phyloP scores from a whole-genome alignment of 2,888 invertebrate species.

The Drosophila pseudotakahashii region DNA sequence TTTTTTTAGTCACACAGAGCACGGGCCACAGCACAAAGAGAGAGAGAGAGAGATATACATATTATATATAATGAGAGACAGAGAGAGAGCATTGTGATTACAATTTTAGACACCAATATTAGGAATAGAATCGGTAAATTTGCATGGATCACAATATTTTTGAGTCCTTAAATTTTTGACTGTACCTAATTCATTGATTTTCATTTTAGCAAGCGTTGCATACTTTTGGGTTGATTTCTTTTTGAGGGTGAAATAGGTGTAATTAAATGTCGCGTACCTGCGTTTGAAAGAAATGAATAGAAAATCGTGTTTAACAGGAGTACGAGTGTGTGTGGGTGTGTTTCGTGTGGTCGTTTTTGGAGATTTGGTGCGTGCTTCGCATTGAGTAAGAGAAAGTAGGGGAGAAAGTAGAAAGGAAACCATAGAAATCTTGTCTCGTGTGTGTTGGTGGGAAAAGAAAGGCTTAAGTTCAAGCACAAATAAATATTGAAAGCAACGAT shows the following conservation, averaged over 20 bases:
- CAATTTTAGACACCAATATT: conserved; percentile 72
- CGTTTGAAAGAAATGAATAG: conserved; percentile 62
- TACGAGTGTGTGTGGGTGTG: conserved; percentile 45
- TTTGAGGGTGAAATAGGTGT: conserved; percentile 48
- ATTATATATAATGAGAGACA: conserved; percentile 39
- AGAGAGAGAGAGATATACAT: conserved; percentile 48
- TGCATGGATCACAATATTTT: conserved; percentile 43
- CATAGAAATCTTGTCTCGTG: conserved; percentile 48
- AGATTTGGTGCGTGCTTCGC: conserved; percentile 62
- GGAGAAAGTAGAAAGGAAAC: conserved; percentile 47
- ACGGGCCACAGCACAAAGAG: conserved; percentile 68
- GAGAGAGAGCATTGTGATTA: conserved; percentile 64
- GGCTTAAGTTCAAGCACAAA: conserved; percentile 46
- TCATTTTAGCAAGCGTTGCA: conserved; percentile 60
- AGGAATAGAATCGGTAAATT: conserved; percentile 49
- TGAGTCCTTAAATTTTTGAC: conserved; percentile 56
- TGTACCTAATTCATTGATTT: conserved; percentile 68
- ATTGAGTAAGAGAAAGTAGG: conserved; percentile 37
- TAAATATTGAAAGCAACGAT: conserved; percentile 32
- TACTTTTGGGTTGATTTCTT: conserved; percentile 59
- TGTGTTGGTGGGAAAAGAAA: conserved; percentile 46
- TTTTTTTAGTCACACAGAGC: conserved; percentile 62
- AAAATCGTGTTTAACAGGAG: conserved; percentile 41
- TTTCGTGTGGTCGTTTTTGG: conserved; percentile 31
- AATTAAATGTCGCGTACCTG: conserved; percentile 71